Evolutionary conservation across 2,888 invertebrate species (phyloP).

Genomic region (Clistopyga incitator): DNA sequence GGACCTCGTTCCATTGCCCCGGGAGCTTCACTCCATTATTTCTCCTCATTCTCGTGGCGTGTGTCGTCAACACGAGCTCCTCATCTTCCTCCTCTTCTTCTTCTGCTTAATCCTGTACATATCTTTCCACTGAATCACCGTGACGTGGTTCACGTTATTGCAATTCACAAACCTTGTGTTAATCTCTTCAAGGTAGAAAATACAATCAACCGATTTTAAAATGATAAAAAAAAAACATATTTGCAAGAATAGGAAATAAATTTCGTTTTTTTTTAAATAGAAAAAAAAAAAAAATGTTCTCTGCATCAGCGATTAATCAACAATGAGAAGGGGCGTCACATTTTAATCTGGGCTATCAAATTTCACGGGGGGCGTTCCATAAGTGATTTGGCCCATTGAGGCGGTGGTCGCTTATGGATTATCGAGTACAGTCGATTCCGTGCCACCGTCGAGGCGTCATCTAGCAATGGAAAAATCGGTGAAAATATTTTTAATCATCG

Average conservation of each 20-base stretch:
- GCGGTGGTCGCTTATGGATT: neutral
- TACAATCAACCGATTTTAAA: neutral
- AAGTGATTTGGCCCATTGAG: neutral
- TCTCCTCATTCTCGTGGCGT: slow-evolving; percentile 45
- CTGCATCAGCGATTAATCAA: neutral
- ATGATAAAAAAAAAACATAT: no score
- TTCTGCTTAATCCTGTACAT: neutral
- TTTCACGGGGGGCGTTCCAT: slow-evolving; percentile 21
- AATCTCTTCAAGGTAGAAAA: neutral
- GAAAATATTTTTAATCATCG: neutral
- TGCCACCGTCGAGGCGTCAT: neutral
- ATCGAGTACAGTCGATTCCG: neutral
- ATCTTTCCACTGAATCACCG: slow-evolving; percentile 16
- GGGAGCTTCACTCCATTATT: slow-evolving; percentile 46
- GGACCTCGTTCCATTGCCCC: slow-evolving; percentile 57
- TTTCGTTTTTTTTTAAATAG: no score
- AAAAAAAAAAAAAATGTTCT: no score
- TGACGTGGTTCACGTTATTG: neutral
- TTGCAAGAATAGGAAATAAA: no score
- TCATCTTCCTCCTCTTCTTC: no score
- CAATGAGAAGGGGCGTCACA: slow-evolving; percentile 7
- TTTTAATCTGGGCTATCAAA: slow-evolving; percentile 4
- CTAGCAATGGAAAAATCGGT: neutral
- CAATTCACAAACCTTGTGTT: neutral
- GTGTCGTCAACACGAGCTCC: slow-evolving; percentile 38